A percentile compares a stretch with the other conserved stretches of the same genome.
These are phyloP conservation scores for Triplophysa yarkandensis DNA, from an alignment of 2,797 vertebrate genomes.

Conservation along the genomic window DNA sequence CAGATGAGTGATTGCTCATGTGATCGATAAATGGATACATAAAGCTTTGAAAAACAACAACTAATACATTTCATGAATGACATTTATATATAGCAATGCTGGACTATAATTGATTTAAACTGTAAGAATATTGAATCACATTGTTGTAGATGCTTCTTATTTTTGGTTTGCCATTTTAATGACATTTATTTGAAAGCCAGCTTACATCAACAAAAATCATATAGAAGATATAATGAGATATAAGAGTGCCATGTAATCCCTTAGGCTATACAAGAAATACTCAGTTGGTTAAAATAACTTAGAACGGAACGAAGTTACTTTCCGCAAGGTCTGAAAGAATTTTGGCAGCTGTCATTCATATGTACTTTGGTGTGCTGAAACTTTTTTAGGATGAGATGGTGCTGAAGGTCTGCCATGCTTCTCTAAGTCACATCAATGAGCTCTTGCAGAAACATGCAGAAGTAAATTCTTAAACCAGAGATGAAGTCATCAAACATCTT, in stretches of 20 bases:
- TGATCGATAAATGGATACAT: slow-evolving; percentile 1
- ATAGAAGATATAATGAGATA: too few species aligned
- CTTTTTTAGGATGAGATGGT: not conserved
- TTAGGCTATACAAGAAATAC: too few species aligned
- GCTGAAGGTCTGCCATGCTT: not conserved
- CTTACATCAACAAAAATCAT: not conserved
- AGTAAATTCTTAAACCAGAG: not conserved
- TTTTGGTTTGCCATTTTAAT: not conserved
- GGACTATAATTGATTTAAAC: slow-evolving; percentile 1
- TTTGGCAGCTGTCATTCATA: not conserved
- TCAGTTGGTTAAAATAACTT: too few species aligned
- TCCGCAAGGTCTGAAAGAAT: not conserved
- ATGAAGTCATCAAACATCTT: not conserved
- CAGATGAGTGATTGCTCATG: slow-evolving; percentile 3
- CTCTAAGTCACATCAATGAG: not conserved
- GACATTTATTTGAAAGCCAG: not conserved
- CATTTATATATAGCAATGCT: not conserved
- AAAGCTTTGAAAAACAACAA: not conserved
- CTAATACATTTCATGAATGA: not conserved
- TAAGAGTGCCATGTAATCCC: too few species aligned
- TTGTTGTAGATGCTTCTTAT: not conserved
- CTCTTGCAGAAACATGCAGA: not conserved
- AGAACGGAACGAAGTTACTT: not conserved
- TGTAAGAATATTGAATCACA: not conserved
- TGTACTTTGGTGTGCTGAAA: not conserved